phyloP scores from a whole-genome alignment of 2,113 vertebrate genomes.

The Agapornis roseicollis region DNA sequence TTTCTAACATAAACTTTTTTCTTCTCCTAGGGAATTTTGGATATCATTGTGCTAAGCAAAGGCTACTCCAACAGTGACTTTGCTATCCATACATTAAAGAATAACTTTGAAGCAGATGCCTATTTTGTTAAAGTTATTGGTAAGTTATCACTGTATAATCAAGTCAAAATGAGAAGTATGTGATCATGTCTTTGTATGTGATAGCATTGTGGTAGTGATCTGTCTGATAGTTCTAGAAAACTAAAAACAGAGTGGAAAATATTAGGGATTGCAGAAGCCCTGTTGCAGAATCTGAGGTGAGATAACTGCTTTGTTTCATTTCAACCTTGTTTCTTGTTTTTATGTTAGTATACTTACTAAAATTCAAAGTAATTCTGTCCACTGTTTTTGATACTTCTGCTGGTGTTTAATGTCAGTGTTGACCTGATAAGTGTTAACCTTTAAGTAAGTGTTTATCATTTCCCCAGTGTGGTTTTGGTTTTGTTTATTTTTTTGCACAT shows the following conservation, averaged over 20 bases:
- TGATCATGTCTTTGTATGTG: not conserved
- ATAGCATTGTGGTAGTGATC: not conserved
- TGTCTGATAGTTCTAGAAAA: not conserved
- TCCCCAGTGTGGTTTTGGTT: not conserved
- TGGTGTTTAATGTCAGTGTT: not conserved
- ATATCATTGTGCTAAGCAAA: conserved; percentile 89
- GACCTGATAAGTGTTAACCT: not conserved
- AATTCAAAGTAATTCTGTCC: not conserved
- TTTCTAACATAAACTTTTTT: not conserved
- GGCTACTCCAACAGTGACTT: conserved; percentile 75
- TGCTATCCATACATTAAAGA: conserved; percentile 89
- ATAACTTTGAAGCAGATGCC: conserved; percentile 97
- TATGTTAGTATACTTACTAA: not conserved
- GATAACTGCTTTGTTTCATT: not conserved
- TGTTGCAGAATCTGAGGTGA: not conserved
- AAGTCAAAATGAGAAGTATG: not conserved
- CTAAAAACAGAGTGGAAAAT: not conserved
- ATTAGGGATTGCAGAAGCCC: not conserved
- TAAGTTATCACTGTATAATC: conserved; percentile 73
- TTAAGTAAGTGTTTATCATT: not conserved
- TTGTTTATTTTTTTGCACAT: not conserved
- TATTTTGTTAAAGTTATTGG: conserved; percentile 99
- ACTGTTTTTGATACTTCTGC: not conserved
- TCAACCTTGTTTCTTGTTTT: not conserved
- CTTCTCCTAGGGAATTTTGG: conserved; percentile 89